Evolutionary conservation across 2,888 invertebrate species (phyloP), one percentile per base, ranked within the genome.

Genomic region (Nomada fucata): DNA sequence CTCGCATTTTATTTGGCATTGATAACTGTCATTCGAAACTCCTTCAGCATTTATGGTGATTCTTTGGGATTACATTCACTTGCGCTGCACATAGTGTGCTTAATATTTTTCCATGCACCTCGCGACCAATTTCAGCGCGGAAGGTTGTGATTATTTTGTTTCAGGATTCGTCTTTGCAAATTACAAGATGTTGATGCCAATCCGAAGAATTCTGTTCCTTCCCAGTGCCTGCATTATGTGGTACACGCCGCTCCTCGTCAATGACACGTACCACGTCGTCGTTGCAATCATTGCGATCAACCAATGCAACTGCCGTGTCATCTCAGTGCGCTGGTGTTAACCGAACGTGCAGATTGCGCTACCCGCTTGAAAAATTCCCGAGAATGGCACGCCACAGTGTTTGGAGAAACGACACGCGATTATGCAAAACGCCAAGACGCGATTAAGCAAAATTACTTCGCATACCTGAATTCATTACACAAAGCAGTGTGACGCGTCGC

Each of bases 291-390:
- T 77, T 47, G 1, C 42, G 29, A 55, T 61, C 36, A 36, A 75
- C 60, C 75, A n/a, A 65, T 23, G 9, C 13, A 4, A 44, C 47
- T 44, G 29, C 52, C 52, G 53, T 42, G 18, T 47, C 59, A 60
- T 36, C 44, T 53, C 10, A 7, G 23, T 52, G 36, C 7, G 36
- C 36, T 7, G 36, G 36, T 36, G 36, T 36, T 36, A 36, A 36
- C 5, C 36, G 9, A 36, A 36, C 36, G 7, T 47, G 47, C 15
- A 47, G 23, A 5, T 57, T 50, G 15, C 26, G 29, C 61, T 79
- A 59, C 63, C 68, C 13, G 53, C 23, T 78, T 4, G 50, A 53
- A 52, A 69, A 23, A 42, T 29, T 68, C 61, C 47, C 76, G 42
- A 10, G 42, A 64, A 73, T 29, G n/a, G n/a, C 65, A 26, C 55